These are phyloP conservation scores for Ochlodes sylvanus DNA, from an alignment of 2,888 invertebrate species.

Conservation along the genomic window DNA sequence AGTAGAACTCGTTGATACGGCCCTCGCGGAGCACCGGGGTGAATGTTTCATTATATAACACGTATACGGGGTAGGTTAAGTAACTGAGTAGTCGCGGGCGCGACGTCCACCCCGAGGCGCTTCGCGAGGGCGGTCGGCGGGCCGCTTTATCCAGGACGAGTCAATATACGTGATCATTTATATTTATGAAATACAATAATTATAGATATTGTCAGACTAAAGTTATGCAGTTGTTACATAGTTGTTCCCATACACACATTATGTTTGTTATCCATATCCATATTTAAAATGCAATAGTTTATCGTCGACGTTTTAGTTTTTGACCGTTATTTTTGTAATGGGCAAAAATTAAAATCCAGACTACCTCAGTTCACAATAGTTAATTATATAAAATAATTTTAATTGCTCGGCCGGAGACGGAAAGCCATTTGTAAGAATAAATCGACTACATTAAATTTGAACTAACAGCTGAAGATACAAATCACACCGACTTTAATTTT, in stretches of 20 bases:
- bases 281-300: conserved; percentile 83
- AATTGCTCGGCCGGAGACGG: conserved; percentile 71
- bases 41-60: conserved; percentile 42
- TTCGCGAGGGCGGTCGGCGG: conserved; percentile 11
- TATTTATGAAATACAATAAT: conserved; percentile 59
- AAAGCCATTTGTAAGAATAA: conserved; percentile 64
- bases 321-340: conserved; percentile 40
- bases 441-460: conserved; percentile 62
- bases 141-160: conserved; percentile 49
- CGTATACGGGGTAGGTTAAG: conserved; percentile 51
- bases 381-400: conserved; percentile 73
- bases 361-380: conserved; percentile 76
- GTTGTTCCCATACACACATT: conserved; percentile 79
- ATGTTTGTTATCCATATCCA: conserved; percentile 82
- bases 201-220: conserved; percentile 75
- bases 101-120: conserved; percentile 34
- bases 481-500: conserved; percentile 47
- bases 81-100: conserved; percentile 42
- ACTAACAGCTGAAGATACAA: conserved; percentile 43
- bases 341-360: conserved; percentile 44
- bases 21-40: conserved; percentile 30
- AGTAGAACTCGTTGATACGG: conserved; percentile 43
- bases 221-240: conserved; percentile 80
- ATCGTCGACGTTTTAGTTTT: conserved; percentile 51
- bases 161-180: conserved; percentile 56